Base-by-base conservation (phyloP, 2,113 vertebrate genomes). In the Leuciscus idus region DNA sequence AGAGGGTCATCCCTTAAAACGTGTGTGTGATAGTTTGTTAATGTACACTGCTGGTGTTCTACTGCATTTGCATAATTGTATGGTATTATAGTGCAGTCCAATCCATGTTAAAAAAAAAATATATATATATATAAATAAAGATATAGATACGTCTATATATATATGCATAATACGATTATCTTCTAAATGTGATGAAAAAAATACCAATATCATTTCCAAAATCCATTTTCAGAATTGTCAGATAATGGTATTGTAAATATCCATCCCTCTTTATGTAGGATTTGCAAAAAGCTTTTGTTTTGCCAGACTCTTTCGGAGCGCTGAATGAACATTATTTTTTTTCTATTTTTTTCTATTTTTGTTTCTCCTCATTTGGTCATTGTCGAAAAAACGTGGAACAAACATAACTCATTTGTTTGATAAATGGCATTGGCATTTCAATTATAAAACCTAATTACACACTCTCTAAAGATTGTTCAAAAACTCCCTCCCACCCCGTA, bases 51-150 rank as follows among this genome's bases (percentile, higher is more conserved):
- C 19, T 52, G 46, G 23, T 74, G 72, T 62, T 12, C 57, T 61
- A 33, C 84, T 77, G 74, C 88, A 92, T 95, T 95, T 92, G 92
- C 92, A 93, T 94, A 93, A 94, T 93, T 93, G 92, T 92, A 92
- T 84, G 88, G 92, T 93, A 93, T 94, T 93, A 90, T 6, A 92
- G 91, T 89, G 92, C 91, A 89, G 86, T 92, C 90, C 87, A 87
- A 90, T 92, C 89, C 90, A 89, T 91, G 89, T 89, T 90, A 90
- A 91, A 92, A 90, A n/a, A n/a, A n/a, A n/a, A n/a, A n/a, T 30
- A 30, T 30, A 30, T 30, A 30, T 30, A 50, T 15, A 50, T 1
- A 50, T 50, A 50, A 4, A 90, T 84, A 9, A 36, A 90, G 88
- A 92, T 92, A 89, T 88, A 90, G 90, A 91, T 91, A 89, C 82